Conservation (phyloP, 2,113 vertebrate species). For the Chrysochloris asiatica region DNA sequence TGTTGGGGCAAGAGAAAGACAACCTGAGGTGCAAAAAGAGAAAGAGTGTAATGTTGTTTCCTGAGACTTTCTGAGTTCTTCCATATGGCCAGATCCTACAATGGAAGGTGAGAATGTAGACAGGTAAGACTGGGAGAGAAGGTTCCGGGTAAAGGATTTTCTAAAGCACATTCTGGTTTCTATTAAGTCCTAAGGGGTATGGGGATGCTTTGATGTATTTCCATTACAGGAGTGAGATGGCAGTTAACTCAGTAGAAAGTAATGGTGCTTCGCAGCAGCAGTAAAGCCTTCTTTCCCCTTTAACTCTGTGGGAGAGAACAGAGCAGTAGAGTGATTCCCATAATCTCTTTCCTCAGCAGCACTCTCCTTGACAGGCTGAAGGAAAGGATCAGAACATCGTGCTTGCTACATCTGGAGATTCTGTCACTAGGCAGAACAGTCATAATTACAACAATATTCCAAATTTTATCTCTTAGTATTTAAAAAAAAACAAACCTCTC, state of each 20-base stretch:
- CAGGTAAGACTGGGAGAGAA: neutral
- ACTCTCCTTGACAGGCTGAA: neutral
- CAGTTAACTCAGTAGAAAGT: neutral
- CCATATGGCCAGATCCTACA: neutral
- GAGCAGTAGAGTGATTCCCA: neutral
- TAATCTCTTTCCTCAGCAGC: fast-evolving
- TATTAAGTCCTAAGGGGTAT: neutral
- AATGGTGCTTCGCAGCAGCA: neutral
- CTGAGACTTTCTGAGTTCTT: neutral
- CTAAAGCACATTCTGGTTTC: neutral
- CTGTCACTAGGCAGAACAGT: neutral
- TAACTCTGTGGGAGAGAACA: neutral
- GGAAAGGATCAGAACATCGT: neutral
- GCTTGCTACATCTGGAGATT: neutral
- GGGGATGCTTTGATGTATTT: neutral
- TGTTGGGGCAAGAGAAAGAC: neutral
- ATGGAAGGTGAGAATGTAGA: neutral
- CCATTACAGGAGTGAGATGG: neutral
- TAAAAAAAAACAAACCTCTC: neutral
- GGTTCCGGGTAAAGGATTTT: neutral
- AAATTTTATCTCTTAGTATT: neutral
- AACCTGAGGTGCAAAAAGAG: neutral
- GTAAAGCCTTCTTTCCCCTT: neutral
- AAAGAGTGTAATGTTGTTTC: neutral
- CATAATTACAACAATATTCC: neutral